Evolutionary conservation across 2,888 invertebrate species (phyloP).

Genomic region (Tenthredo mesomela): DNA sequence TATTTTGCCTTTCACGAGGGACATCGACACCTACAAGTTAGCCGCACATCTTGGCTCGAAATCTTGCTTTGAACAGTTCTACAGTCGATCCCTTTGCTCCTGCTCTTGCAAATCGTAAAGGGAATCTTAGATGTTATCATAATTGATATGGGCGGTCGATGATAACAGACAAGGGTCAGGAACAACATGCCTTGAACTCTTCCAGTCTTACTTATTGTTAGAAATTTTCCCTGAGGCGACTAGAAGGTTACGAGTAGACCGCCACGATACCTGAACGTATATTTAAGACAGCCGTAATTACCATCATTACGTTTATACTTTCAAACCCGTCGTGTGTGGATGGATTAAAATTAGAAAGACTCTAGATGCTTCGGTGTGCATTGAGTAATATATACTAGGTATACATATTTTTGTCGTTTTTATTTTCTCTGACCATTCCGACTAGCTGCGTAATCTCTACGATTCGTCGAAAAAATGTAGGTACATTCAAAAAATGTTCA

Average conservation of each 20-base stretch:
- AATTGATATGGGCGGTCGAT: slow-evolving; percentile 42
- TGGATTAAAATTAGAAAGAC: background rate
- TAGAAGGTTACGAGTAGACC: background rate
- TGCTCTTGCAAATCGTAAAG: slow-evolving; percentile 32
- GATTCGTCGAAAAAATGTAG: background rate
- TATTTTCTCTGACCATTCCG: background rate
- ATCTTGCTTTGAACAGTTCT: background rate
- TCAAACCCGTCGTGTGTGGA: background rate
- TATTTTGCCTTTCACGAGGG: background rate
- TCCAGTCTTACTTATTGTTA: slow-evolving; percentile 18
- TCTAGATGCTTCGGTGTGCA: background rate
- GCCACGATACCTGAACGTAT: background rate
- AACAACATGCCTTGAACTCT: slow-evolving; percentile 22
- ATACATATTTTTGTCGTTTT: background rate
- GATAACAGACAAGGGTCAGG: slow-evolving; percentile 13
- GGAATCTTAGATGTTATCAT: slow-evolving; percentile 46
- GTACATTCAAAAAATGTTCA: background rate
- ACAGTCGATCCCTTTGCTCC: slow-evolving; percentile 11
- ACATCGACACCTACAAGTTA: slow-evolving; percentile 5
- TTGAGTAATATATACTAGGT: background rate
- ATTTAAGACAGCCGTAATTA: slow-evolving; percentile 6
- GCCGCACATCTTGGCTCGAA: background rate
- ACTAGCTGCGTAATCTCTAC: background rate
- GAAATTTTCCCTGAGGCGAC: background rate
- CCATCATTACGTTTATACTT: background rate